phyloP scores from a whole-genome alignment of 2,888 invertebrate genomes.

The Ophion costatus region DNA sequence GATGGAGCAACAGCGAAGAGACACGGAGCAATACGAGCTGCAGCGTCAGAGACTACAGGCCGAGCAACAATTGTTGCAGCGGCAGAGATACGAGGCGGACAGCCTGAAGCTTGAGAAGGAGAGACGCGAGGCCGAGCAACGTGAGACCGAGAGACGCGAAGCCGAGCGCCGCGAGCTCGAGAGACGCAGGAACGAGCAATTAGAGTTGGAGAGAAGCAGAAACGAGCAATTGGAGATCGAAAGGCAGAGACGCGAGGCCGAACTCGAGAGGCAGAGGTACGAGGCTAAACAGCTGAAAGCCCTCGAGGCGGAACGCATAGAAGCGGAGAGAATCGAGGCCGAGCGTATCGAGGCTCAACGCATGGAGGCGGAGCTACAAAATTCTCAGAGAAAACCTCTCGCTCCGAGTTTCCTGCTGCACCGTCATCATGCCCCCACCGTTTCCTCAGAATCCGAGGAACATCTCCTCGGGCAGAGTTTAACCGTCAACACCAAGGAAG shows the following conservation, averaged over 20 bases:
- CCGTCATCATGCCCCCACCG: constrained; percentile 73
- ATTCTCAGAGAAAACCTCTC: constrained; percentile 77
- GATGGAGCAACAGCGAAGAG: constrained; percentile 71
- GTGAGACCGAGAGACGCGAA: constrained; percentile 71
- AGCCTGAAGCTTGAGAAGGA: constrained; percentile 69
- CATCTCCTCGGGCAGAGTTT: constrained; percentile 86
- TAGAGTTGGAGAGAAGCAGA: constrained; percentile 67
- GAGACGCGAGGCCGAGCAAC: constrained; percentile 70
- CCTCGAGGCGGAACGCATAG: constrained; percentile 70
- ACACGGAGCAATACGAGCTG: constrained; percentile 73
- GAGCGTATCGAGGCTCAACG: constrained; percentile 75
- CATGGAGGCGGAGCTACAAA: constrained; percentile 77
- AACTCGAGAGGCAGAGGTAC: constrained; percentile 62
- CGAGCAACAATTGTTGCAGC: constrained; percentile 67
- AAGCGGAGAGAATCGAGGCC: constrained; percentile 75
- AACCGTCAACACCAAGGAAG: constrained; percentile 89
- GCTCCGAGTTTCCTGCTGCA: constrained; percentile 76
- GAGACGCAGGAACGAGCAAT: constrained; percentile 66
- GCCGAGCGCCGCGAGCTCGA: constrained; percentile 72
- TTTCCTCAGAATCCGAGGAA: constrained; percentile 71
- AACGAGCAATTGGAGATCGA: constrained; percentile 67
- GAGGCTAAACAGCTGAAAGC: constrained; percentile 63
- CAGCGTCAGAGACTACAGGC: constrained; percentile 70
- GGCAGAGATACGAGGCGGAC: constrained; percentile 70
- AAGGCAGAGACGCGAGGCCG: constrained; percentile 66